phyloP scores from a whole-genome alignment of 2,113 vertebrate species.

The Calyptommatus sinebrachiatus region DNA sequence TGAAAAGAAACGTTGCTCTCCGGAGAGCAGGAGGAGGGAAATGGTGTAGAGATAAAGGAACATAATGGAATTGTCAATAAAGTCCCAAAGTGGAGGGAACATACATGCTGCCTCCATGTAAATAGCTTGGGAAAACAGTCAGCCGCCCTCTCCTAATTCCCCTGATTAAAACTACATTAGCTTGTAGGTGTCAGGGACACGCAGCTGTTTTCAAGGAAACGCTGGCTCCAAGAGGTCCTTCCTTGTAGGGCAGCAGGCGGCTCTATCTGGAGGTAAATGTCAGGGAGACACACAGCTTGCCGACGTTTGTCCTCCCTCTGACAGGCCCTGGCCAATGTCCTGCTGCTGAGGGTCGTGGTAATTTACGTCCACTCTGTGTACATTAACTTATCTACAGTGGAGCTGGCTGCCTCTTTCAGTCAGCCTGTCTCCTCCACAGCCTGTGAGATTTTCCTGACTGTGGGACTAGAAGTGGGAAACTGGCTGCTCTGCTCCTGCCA shows the following conservation, averaged over 20 bases:
- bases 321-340: constrained; percentile 99
- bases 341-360: constrained; percentile 94
- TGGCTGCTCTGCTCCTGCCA: constrained; percentile 73
- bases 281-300: constrained; percentile 77
- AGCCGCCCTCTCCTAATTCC: constrained; percentile 66
- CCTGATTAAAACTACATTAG: constrained; percentile 75
- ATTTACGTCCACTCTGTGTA: constrained; percentile 92
- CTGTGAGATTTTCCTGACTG: constrained; percentile 89
- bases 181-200: constrained; percentile 78
- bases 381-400: constrained; percentile 98
- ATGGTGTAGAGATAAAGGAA: constrained; percentile 38
- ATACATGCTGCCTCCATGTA: constrained; percentile 48
- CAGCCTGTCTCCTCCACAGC: constrained; percentile 93
- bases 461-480: constrained; percentile 76
- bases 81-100: constrained; percentile 23
- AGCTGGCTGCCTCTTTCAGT: constrained; percentile 91
- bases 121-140: constrained; percentile 59
- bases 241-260: constrained; percentile 65
- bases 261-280: constrained; percentile 71
- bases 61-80: constrained; percentile 38
- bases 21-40: not conserved
- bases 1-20: constrained; percentile 56
- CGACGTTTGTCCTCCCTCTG: constrained; percentile 88
- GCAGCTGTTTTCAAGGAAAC: constrained; percentile 82
- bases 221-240: constrained; percentile 82